phyloP scores from a whole-genome alignment of 2,888 invertebrate species.

The Papilio demoleus region DNA sequence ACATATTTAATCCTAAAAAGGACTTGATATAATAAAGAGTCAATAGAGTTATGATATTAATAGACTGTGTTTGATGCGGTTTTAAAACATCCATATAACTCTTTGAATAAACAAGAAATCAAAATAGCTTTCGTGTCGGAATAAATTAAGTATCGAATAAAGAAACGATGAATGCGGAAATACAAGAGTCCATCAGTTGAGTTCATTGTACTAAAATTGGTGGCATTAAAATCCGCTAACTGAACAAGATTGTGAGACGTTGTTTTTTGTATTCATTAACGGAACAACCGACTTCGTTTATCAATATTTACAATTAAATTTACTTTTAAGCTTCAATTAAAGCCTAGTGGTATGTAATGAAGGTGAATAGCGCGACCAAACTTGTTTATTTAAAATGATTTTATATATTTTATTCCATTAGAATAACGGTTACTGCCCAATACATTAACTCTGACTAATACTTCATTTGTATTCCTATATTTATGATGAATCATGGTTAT shows the following conservation, averaged over 20 bases:
- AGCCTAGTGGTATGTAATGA: background rate
- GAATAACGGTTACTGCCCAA: background rate
- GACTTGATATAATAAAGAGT: no score
- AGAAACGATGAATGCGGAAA: background rate
- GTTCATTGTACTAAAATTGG: background rate
- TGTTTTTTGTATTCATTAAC: slow-evolving; percentile 1
- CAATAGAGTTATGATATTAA: no score
- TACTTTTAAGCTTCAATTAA: background rate
- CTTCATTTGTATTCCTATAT: background rate
- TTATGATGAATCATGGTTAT: background rate
- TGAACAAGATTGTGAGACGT: background rate
- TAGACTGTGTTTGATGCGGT: no score
- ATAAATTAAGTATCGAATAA: background rate
- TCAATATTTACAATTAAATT: background rate
- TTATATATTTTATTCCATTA: background rate
- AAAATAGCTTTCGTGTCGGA: no score
- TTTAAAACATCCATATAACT: no score
- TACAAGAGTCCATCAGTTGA: background rate
- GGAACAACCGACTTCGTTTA: background rate
- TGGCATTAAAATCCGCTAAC: background rate
- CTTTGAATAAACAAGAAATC: no score
- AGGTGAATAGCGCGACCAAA: background rate
- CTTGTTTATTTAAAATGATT: background rate
- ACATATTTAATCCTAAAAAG: background rate
- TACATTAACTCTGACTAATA: background rate